Conservation (phyloP, 2,113 vertebrate genomes). For the Lynx canadensis region DNA sequence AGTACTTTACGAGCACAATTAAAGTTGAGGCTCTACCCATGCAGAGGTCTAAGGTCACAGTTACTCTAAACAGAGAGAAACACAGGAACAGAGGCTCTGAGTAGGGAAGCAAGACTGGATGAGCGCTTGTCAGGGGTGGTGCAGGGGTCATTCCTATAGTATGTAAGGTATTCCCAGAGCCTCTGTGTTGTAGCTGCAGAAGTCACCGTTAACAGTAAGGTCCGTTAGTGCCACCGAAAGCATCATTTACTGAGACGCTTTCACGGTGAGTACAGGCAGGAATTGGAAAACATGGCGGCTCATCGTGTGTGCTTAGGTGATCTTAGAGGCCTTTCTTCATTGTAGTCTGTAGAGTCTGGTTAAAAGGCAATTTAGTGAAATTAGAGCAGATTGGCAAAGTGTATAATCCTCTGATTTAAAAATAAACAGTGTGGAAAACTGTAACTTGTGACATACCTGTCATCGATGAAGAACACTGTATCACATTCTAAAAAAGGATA, state of each 20-base stretch:
- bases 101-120: not conserved
- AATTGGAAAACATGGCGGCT: not conserved
- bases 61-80: not conserved
- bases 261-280: not conserved
- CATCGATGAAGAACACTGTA: not conserved
- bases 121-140: accelerated
- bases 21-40: not conserved
- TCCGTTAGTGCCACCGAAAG: no score
- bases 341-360: not conserved
- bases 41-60: not conserved
- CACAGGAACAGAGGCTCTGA: not conserved
- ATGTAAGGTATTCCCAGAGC: accelerated
- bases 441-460: not conserved
- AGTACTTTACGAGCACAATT: not conserved
- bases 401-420: not conserved
- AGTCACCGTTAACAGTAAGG: accelerated
- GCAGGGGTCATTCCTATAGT: not conserved
- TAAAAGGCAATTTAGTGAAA: not conserved
- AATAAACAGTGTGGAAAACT: not conserved
- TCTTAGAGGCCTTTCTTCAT: not conserved
- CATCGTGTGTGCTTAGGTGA: not conserved
- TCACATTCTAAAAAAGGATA: not conserved
- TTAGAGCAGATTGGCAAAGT: not conserved
- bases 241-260: not conserved
- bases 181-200: not conserved